These are phyloP conservation scores for Ellobius talpinus DNA, from an alignment of 2,113 vertebrate genomes.

Conservation along the genomic window DNA sequence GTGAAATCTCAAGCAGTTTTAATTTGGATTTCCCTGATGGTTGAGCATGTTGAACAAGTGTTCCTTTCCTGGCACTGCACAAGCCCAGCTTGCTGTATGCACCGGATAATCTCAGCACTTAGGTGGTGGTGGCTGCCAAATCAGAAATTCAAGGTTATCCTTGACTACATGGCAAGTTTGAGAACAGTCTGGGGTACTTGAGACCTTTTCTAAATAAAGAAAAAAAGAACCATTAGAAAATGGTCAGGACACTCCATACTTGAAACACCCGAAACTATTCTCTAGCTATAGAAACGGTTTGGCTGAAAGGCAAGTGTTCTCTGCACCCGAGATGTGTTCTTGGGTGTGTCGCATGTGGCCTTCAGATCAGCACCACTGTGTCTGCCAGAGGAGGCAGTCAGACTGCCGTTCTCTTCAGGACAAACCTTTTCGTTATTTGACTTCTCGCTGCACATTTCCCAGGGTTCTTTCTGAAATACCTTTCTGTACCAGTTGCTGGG, in stretches of 20 bases:
- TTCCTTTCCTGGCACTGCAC: background rate
- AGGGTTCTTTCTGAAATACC: slow-evolving; percentile 32
- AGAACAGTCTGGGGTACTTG: background rate
- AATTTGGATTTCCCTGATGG: no score
- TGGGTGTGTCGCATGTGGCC: background rate
- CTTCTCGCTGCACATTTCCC: background rate
- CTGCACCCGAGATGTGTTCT: background rate
- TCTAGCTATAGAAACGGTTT: background rate
- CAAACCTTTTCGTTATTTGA: background rate
- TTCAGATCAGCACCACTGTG: background rate
- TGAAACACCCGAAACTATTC: background rate
- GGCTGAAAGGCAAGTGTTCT: background rate
- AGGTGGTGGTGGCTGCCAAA: background rate
- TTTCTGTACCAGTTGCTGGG: background rate
- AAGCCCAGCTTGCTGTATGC: background rate
- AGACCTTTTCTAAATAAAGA: background rate
- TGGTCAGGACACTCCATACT: no score
- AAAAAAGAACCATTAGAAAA: background rate
- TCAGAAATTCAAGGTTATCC: background rate
- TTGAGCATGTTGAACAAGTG: no score
- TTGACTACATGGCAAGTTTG: background rate
- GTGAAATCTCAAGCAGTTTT: background rate
- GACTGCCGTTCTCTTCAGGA: background rate
- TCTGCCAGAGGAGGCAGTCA: background rate
- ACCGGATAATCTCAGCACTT: background rate